phyloP scores from a whole-genome alignment of 2,113 vertebrate genomes.

The Hippocampus abdominalis region DNA sequence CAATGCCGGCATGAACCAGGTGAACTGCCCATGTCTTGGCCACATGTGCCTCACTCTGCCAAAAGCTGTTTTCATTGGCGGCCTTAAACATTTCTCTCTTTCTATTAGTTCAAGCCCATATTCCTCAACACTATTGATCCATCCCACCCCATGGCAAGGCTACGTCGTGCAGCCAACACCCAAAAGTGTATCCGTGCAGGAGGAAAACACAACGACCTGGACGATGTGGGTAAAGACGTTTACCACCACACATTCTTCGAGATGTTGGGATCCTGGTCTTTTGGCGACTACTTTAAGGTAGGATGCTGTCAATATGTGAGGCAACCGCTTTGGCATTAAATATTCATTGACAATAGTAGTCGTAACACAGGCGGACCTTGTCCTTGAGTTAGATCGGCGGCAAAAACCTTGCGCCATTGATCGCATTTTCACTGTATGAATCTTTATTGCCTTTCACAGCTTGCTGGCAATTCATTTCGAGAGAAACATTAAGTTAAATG shows the following conservation, averaged over 20 bases:
- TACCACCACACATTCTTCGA: constrained; percentile 99
- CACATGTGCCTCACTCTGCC: neutral
- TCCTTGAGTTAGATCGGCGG: neutral
- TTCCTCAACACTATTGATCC: constrained; percentile 97
- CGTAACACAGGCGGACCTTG: neutral
- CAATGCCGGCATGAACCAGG: constrained; percentile 98
- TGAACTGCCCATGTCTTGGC: constrained; percentile 34
- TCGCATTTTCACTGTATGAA: neutral
- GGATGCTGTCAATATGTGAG: neutral
- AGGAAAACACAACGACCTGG: constrained; percentile 96
- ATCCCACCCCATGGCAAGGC: constrained; percentile 88
- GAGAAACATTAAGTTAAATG: neutral
- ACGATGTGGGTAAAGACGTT: constrained; percentile 96
- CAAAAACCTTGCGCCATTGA: neutral
- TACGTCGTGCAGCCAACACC: constrained; percentile 90
- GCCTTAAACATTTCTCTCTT: neutral
- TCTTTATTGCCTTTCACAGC: neutral
- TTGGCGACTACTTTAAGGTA: constrained; percentile 99
- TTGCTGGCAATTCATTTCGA: neutral
- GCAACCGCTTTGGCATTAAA: neutral
- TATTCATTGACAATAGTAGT: neutral
- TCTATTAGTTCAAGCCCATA: constrained; percentile 90
- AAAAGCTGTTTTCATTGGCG: neutral
- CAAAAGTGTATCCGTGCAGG: constrained; percentile 97
- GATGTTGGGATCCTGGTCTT: constrained; percentile 99